Evolutionary conservation across 2,797 vertebrate species (phyloP).

Genomic region (Crotalus adamanteus): DNA sequence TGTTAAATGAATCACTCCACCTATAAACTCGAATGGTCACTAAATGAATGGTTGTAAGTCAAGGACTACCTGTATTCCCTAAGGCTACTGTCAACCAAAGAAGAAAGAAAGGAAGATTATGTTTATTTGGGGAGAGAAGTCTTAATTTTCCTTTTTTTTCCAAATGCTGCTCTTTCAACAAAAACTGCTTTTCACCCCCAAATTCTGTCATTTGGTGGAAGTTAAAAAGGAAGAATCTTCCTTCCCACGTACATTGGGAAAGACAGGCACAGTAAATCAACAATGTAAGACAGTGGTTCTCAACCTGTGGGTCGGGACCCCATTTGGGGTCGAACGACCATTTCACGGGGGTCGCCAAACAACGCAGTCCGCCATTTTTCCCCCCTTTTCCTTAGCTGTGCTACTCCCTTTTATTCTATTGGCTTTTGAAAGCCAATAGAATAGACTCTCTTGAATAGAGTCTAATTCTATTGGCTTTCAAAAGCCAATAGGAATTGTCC

Average conservation of each 20-base stretch:
- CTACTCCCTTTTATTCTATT: too few relatives aligned
- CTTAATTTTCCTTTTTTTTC: neutral
- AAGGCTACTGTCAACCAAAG: neutral
- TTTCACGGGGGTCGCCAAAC: too few relatives aligned
- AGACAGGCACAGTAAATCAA: accelerated
- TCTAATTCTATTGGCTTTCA: too few relatives aligned
- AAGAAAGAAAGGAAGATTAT: neutral
- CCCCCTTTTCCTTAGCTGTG: too few relatives aligned
- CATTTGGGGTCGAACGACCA: too few relatives aligned
- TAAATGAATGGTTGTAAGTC: neutral
- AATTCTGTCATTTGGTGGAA: neutral
- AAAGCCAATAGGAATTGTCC: too few relatives aligned
- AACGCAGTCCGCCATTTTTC: too few relatives aligned
- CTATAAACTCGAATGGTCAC: neutral
- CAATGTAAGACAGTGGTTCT: neutral
- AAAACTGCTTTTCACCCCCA: too few relatives aligned
- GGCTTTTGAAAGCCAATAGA: too few relatives aligned
- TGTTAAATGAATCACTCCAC: neutral
- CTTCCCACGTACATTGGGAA: neutral
- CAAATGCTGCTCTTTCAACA: neutral
- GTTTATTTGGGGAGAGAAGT: neutral
- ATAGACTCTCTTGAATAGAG: too few relatives aligned
- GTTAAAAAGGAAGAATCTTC: neutral
- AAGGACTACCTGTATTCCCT: neutral
- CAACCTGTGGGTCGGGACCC: too few relatives aligned